Conservation (phyloP, 1,140 invertebrate species). For the Saccostrea glomerata region DNA sequence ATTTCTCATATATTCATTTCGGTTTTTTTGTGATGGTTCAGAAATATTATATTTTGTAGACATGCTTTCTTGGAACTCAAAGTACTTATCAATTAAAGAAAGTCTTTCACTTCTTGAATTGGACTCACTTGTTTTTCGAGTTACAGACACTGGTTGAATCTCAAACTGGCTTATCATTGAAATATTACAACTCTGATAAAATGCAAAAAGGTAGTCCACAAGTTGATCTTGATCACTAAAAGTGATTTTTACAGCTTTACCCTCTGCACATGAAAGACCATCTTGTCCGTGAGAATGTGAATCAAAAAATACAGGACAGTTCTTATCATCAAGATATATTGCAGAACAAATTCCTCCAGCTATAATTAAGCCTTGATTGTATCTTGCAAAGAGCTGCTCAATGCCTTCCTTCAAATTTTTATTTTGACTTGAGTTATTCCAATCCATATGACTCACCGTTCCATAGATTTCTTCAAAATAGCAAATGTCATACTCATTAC, state of each 20-base stretch:
- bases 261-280: slow-evolving; percentile 32
- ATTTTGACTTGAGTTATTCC: background rate
- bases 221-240: slow-evolving; percentile 3
- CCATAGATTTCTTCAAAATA: slow-evolving; percentile 8
- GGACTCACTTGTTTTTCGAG: background rate
- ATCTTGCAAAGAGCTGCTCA: background rate
- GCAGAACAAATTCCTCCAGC: slow-evolving; percentile 37
- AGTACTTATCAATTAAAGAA: slow-evolving; percentile 30
- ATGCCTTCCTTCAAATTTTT: slow-evolving; percentile 20
- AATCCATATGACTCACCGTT: slow-evolving; percentile 30
- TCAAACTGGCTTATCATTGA: slow-evolving; percentile 22
- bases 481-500: background rate
- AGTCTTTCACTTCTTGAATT: background rate
- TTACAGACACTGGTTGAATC: slow-evolving; percentile 24
- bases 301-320: slow-evolving; percentile 33
- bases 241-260: background rate
- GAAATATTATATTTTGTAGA: background rate
- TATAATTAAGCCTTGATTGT: slow-evolving; percentile 37
- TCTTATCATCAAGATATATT: background rate
- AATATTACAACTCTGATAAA: slow-evolving; percentile 39
- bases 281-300: background rate
- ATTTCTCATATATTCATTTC: slow-evolving; percentile 36
- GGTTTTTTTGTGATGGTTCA: background rate
- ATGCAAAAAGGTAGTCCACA: background rate
- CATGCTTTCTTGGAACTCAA: slow-evolving; percentile 19